These are phyloP conservation scores for Carassius gibelio DNA, from an alignment of 2,113 vertebrate genomes.

Conservation along the genomic window DNA sequence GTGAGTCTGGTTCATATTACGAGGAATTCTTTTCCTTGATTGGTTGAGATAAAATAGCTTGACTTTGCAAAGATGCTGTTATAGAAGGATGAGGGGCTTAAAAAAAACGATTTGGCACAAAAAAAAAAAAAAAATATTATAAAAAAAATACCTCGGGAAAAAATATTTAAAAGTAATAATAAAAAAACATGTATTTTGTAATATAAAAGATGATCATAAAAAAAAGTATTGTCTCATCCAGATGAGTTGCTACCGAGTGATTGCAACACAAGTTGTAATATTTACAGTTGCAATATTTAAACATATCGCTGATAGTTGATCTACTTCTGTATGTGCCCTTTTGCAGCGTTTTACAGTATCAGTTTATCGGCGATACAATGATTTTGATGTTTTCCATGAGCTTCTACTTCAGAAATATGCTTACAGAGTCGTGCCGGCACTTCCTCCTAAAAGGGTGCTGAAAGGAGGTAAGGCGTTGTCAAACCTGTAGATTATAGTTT, in stretches of 20 bases:
- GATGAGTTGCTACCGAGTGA: neutral
- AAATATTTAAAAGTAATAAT: no score
- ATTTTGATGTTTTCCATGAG: constrained; percentile 96
- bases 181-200: neutral
- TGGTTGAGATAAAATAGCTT: neutral
- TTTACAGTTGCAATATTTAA: neutral
- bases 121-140: neutral
- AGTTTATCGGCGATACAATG: constrained; percentile 90
- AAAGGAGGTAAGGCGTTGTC: constrained; percentile 82
- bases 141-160: no score
- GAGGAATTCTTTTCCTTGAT: neutral
- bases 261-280: no score
- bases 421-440: constrained; percentile 89
- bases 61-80: neutral
- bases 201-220: neutral
- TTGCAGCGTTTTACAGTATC: constrained; percentile 85
- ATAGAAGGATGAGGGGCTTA: neutral
- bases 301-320: neutral
- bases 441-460: constrained; percentile 93
- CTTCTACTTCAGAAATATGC: constrained; percentile 90
- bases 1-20: neutral
- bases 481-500: constrained; percentile 23
- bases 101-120: neutral
- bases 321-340: neutral
- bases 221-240: neutral